These are phyloP conservation scores for Scotopteryx bipunctaria DNA, from an alignment of 2,888 invertebrate species.

Conservation along the genomic window DNA sequence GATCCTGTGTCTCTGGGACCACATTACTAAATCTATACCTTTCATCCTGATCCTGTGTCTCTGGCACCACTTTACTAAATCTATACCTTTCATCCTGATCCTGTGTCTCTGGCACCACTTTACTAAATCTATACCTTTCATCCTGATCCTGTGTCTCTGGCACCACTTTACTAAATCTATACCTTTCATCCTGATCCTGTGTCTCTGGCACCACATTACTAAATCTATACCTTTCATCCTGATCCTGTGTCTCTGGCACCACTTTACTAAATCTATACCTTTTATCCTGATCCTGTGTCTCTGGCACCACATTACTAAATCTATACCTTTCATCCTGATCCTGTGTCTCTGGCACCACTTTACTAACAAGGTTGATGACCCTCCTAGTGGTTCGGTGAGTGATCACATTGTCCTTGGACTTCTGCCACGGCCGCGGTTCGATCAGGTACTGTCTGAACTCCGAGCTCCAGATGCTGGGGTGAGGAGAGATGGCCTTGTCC, in stretches of 20 bases:
- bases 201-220: slow-evolving; percentile 75
- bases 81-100: slow-evolving; percentile 49
- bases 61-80: too few species aligned
- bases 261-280: slow-evolving; percentile 15
- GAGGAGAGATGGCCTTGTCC: slow-evolving; percentile 57
- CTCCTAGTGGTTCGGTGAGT: slow-evolving; percentile 55
- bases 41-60: slow-evolving; percentile 64
- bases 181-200: slow-evolving; percentile 55
- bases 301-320: too few species aligned
- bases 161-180: too few species aligned
- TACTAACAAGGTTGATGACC: slow-evolving; percentile 64
- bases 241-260: slow-evolving; percentile 71
- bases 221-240: slow-evolving; percentile 40
- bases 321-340: slow-evolving; percentile 49
- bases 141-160: slow-evolving; percentile 71
- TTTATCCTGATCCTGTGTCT: slow-evolving; percentile 64
- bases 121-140: slow-evolving; percentile 18
- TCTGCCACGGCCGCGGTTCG: slow-evolving; percentile 60
- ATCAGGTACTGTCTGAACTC: slow-evolving; percentile 52
- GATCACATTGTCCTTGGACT: slow-evolving; percentile 50
- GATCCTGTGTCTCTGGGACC: slow-evolving; percentile 72
- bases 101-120: slow-evolving; percentile 72
- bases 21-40: slow-evolving; percentile 37
- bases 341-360: slow-evolving; percentile 68
- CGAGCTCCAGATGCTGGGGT: slow-evolving; percentile 76